phyloP scores from a whole-genome alignment of 2,797 vertebrate genomes.

The Periophthalmus magnuspinnatus region DNA sequence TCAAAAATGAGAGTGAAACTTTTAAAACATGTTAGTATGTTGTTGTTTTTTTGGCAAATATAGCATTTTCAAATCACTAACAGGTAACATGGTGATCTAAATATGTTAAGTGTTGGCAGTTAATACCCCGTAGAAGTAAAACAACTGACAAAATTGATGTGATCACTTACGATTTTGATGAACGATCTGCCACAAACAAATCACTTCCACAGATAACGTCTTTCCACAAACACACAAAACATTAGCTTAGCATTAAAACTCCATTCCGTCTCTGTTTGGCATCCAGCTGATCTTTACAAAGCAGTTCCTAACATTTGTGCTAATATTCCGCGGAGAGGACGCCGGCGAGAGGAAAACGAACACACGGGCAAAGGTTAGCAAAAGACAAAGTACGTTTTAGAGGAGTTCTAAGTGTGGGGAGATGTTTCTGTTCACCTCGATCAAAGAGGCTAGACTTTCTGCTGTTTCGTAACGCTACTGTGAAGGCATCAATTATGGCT shows the following conservation, averaged over 20 bases:
- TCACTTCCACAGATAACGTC: neutral
- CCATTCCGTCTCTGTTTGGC: conserved; percentile 49
- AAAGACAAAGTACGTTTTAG: conserved; percentile 34
- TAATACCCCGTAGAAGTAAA: too few species aligned
- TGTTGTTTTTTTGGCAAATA: too few species aligned
- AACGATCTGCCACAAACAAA: neutral
- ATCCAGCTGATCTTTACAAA: conserved; percentile 80
- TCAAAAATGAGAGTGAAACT: too few species aligned
- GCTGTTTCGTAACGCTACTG: conserved; percentile 21
- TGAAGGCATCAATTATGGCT: conserved; percentile 40
- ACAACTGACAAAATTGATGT: too few species aligned
- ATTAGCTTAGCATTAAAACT: conserved; percentile 57
- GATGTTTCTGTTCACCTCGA: conserved; percentile 27
- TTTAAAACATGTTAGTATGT: too few species aligned
- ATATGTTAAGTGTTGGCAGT: too few species aligned
- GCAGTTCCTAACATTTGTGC: conserved; percentile 67
- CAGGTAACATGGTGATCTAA: too few species aligned
- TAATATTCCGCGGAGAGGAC: conserved; percentile 65
- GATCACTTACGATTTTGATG: too few species aligned
- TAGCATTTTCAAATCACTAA: too few species aligned
- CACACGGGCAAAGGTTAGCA: conserved; percentile 52
- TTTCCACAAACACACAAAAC: conserved; percentile 13
- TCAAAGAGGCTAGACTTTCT: conserved; percentile 11
- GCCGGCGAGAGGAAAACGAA: conserved; percentile 49
- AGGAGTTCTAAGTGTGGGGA: conserved; percentile 23